Evolutionary conservation across 1,140 invertebrate genomes (phyloP).

Genomic region (Drosophila quadrilineata): DNA sequence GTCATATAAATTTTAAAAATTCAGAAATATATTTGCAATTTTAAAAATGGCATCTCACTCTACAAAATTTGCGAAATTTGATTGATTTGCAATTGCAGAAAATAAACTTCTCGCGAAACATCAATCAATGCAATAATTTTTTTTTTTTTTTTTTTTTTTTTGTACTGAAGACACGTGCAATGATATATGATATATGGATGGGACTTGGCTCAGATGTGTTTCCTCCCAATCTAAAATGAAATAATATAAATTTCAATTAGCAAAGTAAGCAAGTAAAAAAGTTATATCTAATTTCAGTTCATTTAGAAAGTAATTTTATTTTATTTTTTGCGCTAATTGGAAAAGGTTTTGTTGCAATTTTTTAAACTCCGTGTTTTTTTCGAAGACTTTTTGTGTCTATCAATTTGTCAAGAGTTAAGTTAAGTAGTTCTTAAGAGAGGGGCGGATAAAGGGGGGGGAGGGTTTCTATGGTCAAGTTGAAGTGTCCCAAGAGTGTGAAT

Average conservation of each 20-base stretch:
- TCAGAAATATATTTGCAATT: neutral
- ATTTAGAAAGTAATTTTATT: conserved; percentile 18
- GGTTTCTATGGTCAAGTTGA: neutral
- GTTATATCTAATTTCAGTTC: conserved; percentile 19
- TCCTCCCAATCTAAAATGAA: neutral
- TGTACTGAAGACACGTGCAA: conserved; percentile 45
- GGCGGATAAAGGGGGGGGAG: conserved; percentile 18
- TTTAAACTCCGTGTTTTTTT: too few relatives aligned
- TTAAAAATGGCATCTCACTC: too few relatives aligned
- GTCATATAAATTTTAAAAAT: neutral
- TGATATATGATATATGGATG: conserved; percentile 53
- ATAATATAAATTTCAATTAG: conserved; percentile 44
- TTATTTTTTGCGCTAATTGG: conserved; percentile 5
- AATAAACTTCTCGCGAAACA: conserved; percentile 15
- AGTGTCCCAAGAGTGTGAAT: conserved; percentile 36
- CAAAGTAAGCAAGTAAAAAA: conserved; percentile 15
- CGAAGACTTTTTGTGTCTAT: too few relatives aligned
- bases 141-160: conserved; percentile 22
- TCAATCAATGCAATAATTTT: conserved; percentile 56
- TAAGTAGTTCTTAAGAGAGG: conserved; percentile 12
- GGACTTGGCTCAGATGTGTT: conserved; percentile 53
- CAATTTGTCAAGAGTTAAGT: conserved; percentile 30
- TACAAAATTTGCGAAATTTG: conserved; percentile 45
- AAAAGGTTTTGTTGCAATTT: conserved; percentile 18
- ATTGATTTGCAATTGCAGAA: conserved; percentile 51